Base-by-base conservation (phyloP, 2,113 vertebrate species). In the Microtus richardsoni region DNA sequence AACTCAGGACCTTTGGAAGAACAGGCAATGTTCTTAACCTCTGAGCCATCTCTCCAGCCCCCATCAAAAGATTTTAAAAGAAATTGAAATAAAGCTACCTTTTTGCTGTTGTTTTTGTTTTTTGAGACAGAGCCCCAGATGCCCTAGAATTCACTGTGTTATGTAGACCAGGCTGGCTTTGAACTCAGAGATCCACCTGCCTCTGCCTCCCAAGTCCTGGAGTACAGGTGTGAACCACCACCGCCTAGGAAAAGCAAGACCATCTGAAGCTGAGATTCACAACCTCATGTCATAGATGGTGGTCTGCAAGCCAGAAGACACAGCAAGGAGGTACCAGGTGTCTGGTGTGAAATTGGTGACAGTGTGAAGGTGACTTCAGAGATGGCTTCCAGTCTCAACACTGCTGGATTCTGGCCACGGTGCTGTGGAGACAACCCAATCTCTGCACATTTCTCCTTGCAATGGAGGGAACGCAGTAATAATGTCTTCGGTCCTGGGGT, bases 261-360 rank as follows among this genome's bases (percentile, higher is more conserved):
- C 95, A 16, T 87, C 70, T 71, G 90, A 91, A 87, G 52, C 19
- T 44, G 41, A 66, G n/a, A 16, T 33, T 94, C 77, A 82, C 74
- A 77, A 60, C 14, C 71, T 93, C 91, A 26, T 79, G 39, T 73
- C 49, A 41, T 41, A 95, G 78, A 84, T 5, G 44, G 83, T 80
- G 16, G 9, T 12, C 54, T 95, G 64, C 60, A 47, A 71, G 17
- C 52, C 58, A 92, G 26, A 68, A 16, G 54, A 21, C 44, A 22
- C 6, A 21, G 5, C 64, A 41, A 16, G 13, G 36, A 52, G 54
- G 17, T 49, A 9, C 30, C 58, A 30, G 19, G 64, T n/a, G 17
- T 91, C 54, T 33, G 70, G 4, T 26, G 26, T 44, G 86, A 89
- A 30, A 47, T 9, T 41, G 44, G 8, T 10, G 58, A 36, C 22